phyloP scores from a whole-genome alignment of 2,113 vertebrate genomes.

The Asarcornis scutulata region DNA sequence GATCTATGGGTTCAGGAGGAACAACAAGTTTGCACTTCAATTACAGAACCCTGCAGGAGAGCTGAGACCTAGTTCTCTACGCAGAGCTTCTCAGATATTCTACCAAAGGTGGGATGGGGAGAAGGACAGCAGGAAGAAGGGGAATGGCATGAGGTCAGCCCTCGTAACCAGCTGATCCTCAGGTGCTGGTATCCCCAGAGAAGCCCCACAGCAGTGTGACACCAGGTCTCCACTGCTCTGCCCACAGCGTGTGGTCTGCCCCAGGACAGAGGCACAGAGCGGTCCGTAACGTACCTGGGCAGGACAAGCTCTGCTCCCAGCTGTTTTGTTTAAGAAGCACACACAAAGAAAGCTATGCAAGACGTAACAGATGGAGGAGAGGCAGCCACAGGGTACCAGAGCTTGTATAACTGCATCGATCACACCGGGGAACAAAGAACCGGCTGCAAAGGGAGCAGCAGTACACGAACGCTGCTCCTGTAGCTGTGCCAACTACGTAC shows the following conservation, averaged over 20 bases:
- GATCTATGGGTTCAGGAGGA: neutral
- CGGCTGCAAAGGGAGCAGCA: neutral
- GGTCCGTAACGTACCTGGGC: accelerated
- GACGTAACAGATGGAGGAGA: neutral
- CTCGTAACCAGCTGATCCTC: neutral
- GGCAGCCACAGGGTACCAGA: neutral
- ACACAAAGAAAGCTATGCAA: neutral
- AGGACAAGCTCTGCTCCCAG: neutral
- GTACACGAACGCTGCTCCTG: neutral
- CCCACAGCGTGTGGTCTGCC: neutral
- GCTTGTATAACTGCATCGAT: neutral
- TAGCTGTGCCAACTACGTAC: neutral
- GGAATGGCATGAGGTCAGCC: neutral
- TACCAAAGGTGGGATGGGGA: neutral
- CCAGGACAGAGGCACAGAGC: neutral
- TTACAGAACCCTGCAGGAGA: neutral
- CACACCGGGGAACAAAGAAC: neutral
- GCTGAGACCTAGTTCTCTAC: neutral
- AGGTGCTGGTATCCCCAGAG: neutral
- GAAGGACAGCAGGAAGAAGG: neutral
- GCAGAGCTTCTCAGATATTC: neutral
- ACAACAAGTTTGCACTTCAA: neutral
- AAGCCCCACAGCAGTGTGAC: too few relatives aligned
- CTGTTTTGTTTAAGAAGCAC: neutral
- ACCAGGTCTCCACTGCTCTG: accelerated